Base-by-base conservation (phyloP, 2,888 invertebrate genomes). In the Scaeva pyrastri region DNA sequence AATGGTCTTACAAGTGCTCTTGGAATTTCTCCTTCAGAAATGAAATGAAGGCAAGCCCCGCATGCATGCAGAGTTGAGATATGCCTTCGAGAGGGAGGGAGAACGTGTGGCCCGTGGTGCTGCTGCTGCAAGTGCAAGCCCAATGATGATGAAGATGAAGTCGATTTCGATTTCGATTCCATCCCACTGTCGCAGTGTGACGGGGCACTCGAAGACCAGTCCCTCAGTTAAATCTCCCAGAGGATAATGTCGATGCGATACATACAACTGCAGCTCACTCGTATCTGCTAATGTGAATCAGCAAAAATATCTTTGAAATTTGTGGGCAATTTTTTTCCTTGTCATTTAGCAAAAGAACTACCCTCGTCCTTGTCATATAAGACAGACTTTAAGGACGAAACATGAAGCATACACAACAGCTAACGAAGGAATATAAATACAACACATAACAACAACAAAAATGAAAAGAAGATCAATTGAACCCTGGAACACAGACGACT, bases 401-500 rank as follows among this genome's bases (percentile, higher is more conserved):
- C 36, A 66, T 39, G 48, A 23, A 43, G 26, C 50, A 45, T 21
- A 78, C 23, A 58, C 23, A 52, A 52, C 23, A 52, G 14, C 50
- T 52, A 26, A 43, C 21, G 23, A 55, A 36, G 19, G 50, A 41
- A 19, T n/a, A n/a, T n/a, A n/a, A n/a, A n/a, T n/a, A 31, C 31
- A 31, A 31, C 31, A 31, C 31, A 31, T 8, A 31, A 31, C 31
- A 31, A 5, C 31, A 31, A 26, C 26, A 26, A 26, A 70, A 31
- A n/a, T n/a, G n/a, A 52, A 56, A 45, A 66, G 71, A 72, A 70
- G 62, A 81, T 85, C 85, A 85, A 85, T 81, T 85, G 85, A 81
- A 81, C 80, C 80, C 84, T 75, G 76, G 66, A 52, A 77, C 73
- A 73, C 85, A 70, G 72, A 48, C 76, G 81, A 85, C 81, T 85